Evolutionary conservation across 2,113 vertebrate species (phyloP).

Genomic region (Oncorhynchus masou): DNA sequence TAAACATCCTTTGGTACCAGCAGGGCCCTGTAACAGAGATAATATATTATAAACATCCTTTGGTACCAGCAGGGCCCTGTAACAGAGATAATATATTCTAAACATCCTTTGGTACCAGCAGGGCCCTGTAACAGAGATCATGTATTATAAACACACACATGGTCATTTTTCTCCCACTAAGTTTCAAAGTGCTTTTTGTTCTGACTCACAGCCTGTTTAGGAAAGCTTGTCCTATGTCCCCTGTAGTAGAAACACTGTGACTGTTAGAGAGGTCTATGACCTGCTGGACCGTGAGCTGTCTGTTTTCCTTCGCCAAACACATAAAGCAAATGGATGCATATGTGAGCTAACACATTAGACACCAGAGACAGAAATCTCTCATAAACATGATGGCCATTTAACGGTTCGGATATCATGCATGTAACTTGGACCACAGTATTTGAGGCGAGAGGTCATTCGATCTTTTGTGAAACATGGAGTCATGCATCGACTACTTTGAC

Average conservation of each 20-base stretch:
- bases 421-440: conserved; percentile 50
- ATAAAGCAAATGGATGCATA: conserved; percentile 47
- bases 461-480: conserved; percentile 32
- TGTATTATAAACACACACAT: too few species aligned
- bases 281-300: conserved; percentile 22
- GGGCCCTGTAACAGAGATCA: too few species aligned
- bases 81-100: too few species aligned
- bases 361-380: conserved; percentile 47
- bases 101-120: too few species aligned
- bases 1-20: too few species aligned
- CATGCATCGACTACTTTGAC: conserved; percentile 43
- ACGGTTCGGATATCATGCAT: conserved; percentile 53
- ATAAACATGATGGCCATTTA: conserved; percentile 43
- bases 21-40: too few species aligned
- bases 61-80: too few species aligned
- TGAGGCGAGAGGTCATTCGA: conserved; percentile 45
- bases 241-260: conserved; percentile 19
- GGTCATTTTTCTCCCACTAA: conserved; percentile 7
- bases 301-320: conserved; percentile 28
- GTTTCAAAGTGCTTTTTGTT: background rate
- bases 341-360: conserved; percentile 45
- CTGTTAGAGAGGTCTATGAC: conserved; percentile 16
- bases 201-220: conserved; percentile 16
- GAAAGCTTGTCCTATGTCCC: background rate
- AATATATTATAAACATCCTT: too few species aligned